A percentile compares a stretch with the other conserved stretches of the same genome.
Evolutionary conservation across 2,888 invertebrate species (phyloP).

Genomic region (Dione vanillae): DNA sequence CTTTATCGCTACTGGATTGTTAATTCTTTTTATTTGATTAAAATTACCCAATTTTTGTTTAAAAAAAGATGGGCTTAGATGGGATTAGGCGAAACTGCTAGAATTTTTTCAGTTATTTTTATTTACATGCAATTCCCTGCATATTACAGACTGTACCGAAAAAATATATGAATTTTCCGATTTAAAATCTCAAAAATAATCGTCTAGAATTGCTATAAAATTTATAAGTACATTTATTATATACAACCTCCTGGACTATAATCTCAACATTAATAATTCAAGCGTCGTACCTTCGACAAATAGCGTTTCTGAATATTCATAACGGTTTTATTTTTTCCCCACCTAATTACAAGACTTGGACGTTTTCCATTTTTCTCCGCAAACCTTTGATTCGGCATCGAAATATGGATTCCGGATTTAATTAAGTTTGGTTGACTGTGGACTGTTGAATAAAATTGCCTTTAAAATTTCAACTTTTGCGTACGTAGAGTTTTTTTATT

Average conservation of each 20-base stretch:
- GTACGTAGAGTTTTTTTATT: constrained; percentile 36
- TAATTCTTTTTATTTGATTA: too few species aligned
- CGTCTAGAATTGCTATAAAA: too few species aligned
- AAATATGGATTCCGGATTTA: constrained; percentile 65
- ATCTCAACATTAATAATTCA: constrained; percentile 62
- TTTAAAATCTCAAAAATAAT: too few species aligned
- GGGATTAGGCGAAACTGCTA: too few species aligned
- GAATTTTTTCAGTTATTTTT: too few species aligned
- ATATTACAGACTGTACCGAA: too few species aligned
- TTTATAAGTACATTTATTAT: background rate
- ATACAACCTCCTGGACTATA: constrained; percentile 22
- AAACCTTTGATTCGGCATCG: constrained; percentile 58
- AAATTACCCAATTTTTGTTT: too few species aligned
- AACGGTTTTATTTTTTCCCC: constrained; percentile 52
- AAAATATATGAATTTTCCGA: too few species aligned
- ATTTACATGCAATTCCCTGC: too few species aligned
- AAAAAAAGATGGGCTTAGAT: too few species aligned
- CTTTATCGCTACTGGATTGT: too few species aligned
- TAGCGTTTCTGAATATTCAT: constrained; percentile 60
- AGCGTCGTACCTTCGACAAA: constrained; percentile 49
- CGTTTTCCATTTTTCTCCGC: constrained; percentile 59
- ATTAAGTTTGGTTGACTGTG: constrained; percentile 53
- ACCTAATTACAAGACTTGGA: constrained; percentile 60
- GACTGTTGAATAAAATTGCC: constrained; percentile 47
- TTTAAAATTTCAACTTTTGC: constrained; percentile 45